Conservation (phyloP, 2,888 invertebrate genomes). For the Branchellion lobata region DNA sequence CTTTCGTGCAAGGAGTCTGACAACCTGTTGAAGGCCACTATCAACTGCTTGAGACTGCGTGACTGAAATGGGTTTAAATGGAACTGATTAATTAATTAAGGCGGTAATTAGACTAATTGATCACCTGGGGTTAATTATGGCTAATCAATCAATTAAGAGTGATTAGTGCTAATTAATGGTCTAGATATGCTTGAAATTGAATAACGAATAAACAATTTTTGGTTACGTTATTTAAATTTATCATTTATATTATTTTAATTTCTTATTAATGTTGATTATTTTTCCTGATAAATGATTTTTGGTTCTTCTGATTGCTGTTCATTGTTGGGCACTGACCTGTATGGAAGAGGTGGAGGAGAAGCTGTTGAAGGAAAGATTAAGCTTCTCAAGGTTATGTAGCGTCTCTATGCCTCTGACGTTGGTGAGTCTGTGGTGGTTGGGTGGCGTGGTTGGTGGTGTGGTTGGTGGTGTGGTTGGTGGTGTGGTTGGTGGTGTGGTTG, state of each 20-base stretch:
- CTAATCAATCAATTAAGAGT: background rate
- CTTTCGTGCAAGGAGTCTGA: slow-evolving; percentile 59
- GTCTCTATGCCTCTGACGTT: slow-evolving; percentile 21
- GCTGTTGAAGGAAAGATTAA: slow-evolving; percentile 62
- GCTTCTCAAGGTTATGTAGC: slow-evolving; percentile 57
- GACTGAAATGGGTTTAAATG: background rate
- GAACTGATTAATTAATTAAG: no score
- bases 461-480: no score
- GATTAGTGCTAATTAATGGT: background rate
- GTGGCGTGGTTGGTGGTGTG: no score
- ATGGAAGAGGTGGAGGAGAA: slow-evolving; percentile 53
- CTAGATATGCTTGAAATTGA: no score
- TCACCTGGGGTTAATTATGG: background rate
- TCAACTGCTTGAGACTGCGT: slow-evolving; percentile 55
- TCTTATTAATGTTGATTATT: no score
- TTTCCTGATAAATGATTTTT: background rate
- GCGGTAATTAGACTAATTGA: no score
- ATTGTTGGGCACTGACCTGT: background rate
- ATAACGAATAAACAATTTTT: no score
- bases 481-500: no score
- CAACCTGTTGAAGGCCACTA: slow-evolving; percentile 60
- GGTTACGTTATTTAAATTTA: no score
- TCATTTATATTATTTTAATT: no score
- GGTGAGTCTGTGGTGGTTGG: background rate
- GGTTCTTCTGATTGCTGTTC: background rate